Evolutionary conservation across 2,797 vertebrate genomes (phyloP), one percentile per base, ranked within the genome.

Genomic region (Todus mexicanus): DNA sequence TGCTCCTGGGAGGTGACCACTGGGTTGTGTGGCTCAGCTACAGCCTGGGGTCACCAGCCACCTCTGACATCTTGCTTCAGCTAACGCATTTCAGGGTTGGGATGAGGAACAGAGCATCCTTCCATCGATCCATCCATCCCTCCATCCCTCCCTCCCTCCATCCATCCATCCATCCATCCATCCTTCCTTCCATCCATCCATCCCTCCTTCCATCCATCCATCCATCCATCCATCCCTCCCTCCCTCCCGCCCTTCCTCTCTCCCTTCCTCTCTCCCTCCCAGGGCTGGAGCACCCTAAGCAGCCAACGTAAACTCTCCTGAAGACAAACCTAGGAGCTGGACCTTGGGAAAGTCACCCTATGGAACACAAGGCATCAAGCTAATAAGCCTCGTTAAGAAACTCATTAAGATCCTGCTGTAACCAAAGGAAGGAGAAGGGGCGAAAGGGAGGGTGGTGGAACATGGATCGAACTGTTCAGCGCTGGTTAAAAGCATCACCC

Each of bases 351-450:
- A 68, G 6, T 31, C 60, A 79, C 29, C 48, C 33, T 51, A 8
- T 5, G 7, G 40, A 35, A 50, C 0, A 0, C 29, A 29, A 77
- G 8, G 14, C 27, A 35, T 9, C 1, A 2, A 56, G 61, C 27
- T 79, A 56, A 37, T 22, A 64, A 77, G 3, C 7, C 19, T 68
- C 7, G 2, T 27, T 72, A 10, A n/a, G 66, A 59, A 75, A 12
- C 10, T 43, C 5, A 1, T 50, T 59, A 61, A 57, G n/a, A 69
- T 33, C 21, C n/a, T 83, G 15, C 75, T 74, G 60, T 26, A 47
- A 60, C 31, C 17, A 33, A 78, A 88, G 48, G 25, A 60, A 50
- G 12, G 33, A 64, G 16, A 70, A 63, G 56, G 14, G 26, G 33
- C 6, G 57, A 53, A n/a, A 66, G 9, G 40, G 45, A 38, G 21